Evolutionary conservation across 2,888 invertebrate species (phyloP).

Genomic region (Apodemia mormo): DNA sequence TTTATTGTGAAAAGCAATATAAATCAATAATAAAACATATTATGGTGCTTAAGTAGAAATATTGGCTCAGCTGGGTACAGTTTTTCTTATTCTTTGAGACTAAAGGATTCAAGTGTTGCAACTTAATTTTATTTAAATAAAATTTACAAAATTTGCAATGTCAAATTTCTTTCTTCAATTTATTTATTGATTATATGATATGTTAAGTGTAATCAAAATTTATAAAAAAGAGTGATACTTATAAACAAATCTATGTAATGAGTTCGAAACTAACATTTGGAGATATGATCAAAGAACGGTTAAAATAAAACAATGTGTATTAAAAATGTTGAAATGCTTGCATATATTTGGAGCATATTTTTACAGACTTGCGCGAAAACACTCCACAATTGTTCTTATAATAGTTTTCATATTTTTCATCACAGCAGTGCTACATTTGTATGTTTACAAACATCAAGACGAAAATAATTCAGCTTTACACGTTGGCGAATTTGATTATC

Average conservation of each 20-base stretch:
- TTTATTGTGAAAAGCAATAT: constrained; percentile 8
- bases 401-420: constrained; percentile 56
- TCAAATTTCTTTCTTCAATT: neutral
- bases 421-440: constrained; percentile 62
- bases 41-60: neutral
- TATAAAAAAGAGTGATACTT: neutral
- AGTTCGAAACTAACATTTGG: neutral
- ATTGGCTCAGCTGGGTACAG: neutral
- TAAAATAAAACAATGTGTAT: constrained; percentile 52
- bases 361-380: constrained; percentile 62
- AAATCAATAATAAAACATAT: constrained; percentile 37
- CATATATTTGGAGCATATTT: constrained; percentile 70
- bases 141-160: neutral
- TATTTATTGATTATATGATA: neutral
- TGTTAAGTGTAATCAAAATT: neutral
- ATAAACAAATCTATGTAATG: neutral
- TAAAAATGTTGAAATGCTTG: constrained; percentile 69
- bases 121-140: neutral
- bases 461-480: constrained; percentile 43
- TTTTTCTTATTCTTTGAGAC: neutral
- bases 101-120: neutral
- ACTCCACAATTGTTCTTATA: constrained; percentile 64
- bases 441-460: constrained; percentile 57
- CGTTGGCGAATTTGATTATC: constrained; percentile 69
- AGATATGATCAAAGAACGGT: neutral